Base-by-base conservation (phyloP, 1,140 invertebrate species). In the Oryctes rhinoceros region DNA sequence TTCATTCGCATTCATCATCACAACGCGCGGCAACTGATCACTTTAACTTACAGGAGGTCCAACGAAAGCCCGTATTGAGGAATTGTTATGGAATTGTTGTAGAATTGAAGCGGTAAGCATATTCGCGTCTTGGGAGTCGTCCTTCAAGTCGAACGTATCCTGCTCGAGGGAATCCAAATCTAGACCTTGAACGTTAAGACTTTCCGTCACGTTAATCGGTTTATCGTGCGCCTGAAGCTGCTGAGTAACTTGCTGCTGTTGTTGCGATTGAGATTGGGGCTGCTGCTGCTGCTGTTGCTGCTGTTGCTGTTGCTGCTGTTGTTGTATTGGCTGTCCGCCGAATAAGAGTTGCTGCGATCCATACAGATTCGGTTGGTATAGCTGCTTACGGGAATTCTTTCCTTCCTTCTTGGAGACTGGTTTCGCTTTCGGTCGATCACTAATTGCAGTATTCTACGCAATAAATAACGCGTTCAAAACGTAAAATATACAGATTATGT, bases 351-450 rank as follows among this genome's bases (percentile, higher is more conserved):
- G 83, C 83, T 88, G 86, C 76, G 89, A 87, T 86, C 88, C 78
- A 53, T 81, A 80, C 13, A 82, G 67, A 78, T 81, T 89, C 77
- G 87, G 85, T 74, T 86, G 87, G 53, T 87, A 84, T 78, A 85
- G 85, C 24, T 87, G 86, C 79, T 89, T 89, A 7, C 88, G 84
- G 0, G 86, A 84, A 84, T 90, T 93, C 87, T 92, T 94, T 18
- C 92, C 91, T 84, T 94, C 93, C 85, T 94, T 94, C 86, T 95
- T 95, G 44, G 93, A 93, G 49, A 93, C 92, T 9, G 93, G 92
- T 87, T 95, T 95, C 0, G 92, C 93, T 89, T 95, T 95, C 47
- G 94, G 94, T 82, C 94, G 89, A 89, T 95, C 94, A 86, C 93
- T 94, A 59, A 94, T 94, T 79, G 94, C 93, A 74, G 94, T 94